Base-by-base conservation (phyloP, 2,113 vertebrate genomes). In the Lophura nycthemera region DNA sequence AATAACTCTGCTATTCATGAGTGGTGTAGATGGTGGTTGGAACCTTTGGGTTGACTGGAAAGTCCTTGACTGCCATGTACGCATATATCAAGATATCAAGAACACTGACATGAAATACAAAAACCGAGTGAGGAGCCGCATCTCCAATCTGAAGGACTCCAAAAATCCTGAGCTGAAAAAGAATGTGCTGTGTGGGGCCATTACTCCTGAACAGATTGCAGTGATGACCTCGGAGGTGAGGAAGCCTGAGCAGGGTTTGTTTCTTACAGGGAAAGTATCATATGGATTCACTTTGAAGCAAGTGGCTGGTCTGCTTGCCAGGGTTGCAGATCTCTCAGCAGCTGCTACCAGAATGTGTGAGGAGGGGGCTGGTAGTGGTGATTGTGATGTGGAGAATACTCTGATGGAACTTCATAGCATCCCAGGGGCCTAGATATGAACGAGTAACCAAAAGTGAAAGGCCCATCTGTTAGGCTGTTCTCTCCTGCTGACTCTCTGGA, bases 61-160 rank as follows among this genome's bases (percentile, higher is more conserved):
- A 30, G 43, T 97, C 98, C 98, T 99, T 99, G 97, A 99, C 97
- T 59, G 61, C 61, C 30, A 2, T 11, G 4, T 86, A 99, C 99
- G 95, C 95, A 98, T 99, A 84, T 99, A 98, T 95, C 98, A 98
- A 90, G 98, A 99, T 7, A 98, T 99, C 54, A 98, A 98, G 91
- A 98, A 98, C 69, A 99, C 99, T 0, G 99, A 99, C 88, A 98
- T 99, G 90, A 99, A 99, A 60, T 99, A 99, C 87, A 99, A 99
- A 92, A 97, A 97, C 60, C 98, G 99, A 0, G 98, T 99, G 36
- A 97, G 99, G 88, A 99, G 99, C 96, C 98, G 99, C 29, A 98
- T 99, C 96, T 99, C 99, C 30, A 99, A 99, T 90, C 98, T 99
- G 79, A 99, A 99, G 96, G 99, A 99, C 85, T 98, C 99, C 84